Conservation (phyloP, 92 coral and sea anemone genomes). For the Actinernus sp. region DNA sequence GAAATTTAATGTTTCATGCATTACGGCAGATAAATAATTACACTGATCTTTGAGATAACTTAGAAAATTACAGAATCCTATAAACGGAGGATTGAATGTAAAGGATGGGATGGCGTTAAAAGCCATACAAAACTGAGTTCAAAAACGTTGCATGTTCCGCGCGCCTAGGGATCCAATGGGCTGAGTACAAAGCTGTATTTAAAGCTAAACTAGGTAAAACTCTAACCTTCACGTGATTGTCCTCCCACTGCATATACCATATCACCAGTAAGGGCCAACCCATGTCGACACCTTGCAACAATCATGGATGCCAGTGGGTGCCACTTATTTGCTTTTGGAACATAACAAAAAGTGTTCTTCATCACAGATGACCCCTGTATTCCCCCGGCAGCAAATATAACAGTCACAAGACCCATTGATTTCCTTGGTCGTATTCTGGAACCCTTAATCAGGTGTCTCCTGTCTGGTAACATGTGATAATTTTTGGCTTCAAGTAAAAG, state of each 20-base stretch:
- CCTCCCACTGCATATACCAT: conserved; percentile 99
- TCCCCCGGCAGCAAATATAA: conserved; percentile 98
- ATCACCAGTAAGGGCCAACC: conserved; percentile 94
- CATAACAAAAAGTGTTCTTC: conserved; percentile 90
- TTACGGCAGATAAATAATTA: too few species aligned
- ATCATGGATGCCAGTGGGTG: conserved; percentile 87
- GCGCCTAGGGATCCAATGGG: too few species aligned
- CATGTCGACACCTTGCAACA: conserved; percentile 95
- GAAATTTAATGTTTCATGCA: too few species aligned
- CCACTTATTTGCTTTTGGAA: conserved; percentile 89
- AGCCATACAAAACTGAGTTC: too few species aligned
- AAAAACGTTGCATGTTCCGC: too few species aligned
- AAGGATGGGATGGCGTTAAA: too few species aligned
- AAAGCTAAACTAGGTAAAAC: too few species aligned
- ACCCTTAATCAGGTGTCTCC: conserved; percentile 93
- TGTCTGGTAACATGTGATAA: conserved; percentile 95
- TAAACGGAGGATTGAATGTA: too few species aligned
- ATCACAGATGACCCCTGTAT: conserved; percentile 93
- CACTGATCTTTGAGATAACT: too few species aligned
- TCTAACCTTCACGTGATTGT: conserved; percentile 97
- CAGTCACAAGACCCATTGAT: conserved; percentile 94
- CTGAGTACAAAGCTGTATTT: too few species aligned
- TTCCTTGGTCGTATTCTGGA: conserved; percentile 86
- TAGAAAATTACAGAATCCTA: too few species aligned
- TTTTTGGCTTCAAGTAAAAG: conserved; percentile 95